A percentile compares a stretch with the other conserved stretches of the same genome.
phyloP scores from a whole-genome alignment of 2,113 vertebrate genomes.

The Scolopax mira region DNA sequence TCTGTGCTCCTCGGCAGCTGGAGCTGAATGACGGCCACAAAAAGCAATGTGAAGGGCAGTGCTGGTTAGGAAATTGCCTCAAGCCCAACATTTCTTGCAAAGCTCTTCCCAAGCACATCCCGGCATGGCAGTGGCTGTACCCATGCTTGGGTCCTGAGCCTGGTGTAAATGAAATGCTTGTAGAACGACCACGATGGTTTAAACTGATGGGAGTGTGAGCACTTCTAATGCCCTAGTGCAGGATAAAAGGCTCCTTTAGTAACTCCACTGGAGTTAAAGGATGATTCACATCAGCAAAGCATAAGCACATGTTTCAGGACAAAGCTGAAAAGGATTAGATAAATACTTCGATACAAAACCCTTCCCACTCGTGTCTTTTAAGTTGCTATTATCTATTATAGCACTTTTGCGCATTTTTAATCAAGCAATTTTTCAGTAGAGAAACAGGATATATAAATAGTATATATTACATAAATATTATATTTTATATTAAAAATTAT shows the following conservation, averaged over 20 bases:
- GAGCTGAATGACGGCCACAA: neutral
- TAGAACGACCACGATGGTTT: accelerated
- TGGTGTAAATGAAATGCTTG: neutral
- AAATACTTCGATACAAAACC: neutral
- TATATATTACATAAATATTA: neutral
- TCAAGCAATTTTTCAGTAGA: neutral
- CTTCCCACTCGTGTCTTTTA: neutral
- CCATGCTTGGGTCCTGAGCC: accelerated
- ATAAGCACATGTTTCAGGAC: neutral
- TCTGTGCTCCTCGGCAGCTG: accelerated
- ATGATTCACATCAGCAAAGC: neutral
- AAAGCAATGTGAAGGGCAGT: neutral
- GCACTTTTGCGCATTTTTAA: neutral
- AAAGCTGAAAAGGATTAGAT: neutral
- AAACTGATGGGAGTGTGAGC: neutral
- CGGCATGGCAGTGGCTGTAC: accelerated
- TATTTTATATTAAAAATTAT: neutral
- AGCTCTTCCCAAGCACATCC: accelerated
- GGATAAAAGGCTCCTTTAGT: no score
- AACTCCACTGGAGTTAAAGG: neutral
- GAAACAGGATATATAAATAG: neutral
- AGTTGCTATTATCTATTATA: neutral
- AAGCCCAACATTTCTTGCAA: neutral
- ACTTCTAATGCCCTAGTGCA: neutral
- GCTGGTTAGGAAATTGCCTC: neutral